phyloP scores from a whole-genome alignment of 2,797 vertebrate genomes.

The Oreochromis mossambicus region DNA sequence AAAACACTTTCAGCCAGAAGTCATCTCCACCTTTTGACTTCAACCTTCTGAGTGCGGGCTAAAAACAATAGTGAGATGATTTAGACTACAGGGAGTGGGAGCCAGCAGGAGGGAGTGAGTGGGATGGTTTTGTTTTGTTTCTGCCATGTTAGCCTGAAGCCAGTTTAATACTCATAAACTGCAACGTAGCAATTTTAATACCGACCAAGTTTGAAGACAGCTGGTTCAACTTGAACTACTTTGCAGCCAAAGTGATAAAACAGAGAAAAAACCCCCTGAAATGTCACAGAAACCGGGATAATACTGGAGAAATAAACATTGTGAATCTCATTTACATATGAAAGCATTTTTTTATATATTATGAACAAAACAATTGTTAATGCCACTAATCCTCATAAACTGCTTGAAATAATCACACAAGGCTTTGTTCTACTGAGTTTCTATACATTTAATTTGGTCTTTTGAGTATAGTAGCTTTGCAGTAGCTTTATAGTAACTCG shows the following conservation, averaged over 20 bases:
- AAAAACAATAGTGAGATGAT: slow-evolving; percentile 26
- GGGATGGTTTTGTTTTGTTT: slow-evolving; percentile 7
- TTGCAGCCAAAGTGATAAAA: neutral
- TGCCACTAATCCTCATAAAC: neutral
- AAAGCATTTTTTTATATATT: neutral
- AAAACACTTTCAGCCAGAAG: slow-evolving; percentile 34
- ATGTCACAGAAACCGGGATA: neutral
- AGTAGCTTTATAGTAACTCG: neutral
- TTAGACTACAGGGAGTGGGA: neutral
- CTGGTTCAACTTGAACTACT: neutral
- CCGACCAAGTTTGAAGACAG: neutral
- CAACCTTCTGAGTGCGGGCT: slow-evolving; percentile 2
- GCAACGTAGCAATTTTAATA: neutral
- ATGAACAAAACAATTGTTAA: neutral
- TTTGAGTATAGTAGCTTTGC: neutral
- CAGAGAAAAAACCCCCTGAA: neutral
- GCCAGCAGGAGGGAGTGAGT: neutral
- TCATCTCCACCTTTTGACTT: slow-evolving; percentile 41
- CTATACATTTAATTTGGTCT: neutral
- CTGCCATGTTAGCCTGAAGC: slow-evolving; percentile 3
- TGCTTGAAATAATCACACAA: neutral
- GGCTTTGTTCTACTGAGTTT: neutral
- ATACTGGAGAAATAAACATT: neutral
- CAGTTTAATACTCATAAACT: neutral
- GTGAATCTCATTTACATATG: neutral